Evolutionary conservation across 2,113 vertebrate genomes (phyloP).

Genomic region (Manacus vitellinus): DNA sequence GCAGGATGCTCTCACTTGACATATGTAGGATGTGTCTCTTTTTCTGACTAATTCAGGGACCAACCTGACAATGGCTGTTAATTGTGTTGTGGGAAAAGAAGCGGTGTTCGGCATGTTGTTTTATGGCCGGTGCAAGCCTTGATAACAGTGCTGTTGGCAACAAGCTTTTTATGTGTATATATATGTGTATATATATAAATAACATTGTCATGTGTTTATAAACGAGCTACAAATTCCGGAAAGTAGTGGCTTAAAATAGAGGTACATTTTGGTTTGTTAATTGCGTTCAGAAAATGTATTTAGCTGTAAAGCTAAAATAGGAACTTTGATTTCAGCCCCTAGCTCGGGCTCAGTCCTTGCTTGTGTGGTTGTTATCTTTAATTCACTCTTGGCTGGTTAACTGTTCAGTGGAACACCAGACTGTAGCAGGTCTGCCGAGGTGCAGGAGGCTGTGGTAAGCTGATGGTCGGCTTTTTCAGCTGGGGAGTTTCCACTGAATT

Average conservation of each 20-base stretch:
- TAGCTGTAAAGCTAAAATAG: background rate
- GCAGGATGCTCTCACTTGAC: background rate
- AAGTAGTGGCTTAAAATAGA: background rate
- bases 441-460: background rate
- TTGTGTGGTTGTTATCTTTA: background rate
- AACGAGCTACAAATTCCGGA: background rate
- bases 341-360: background rate
- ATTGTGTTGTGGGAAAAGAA: background rate
- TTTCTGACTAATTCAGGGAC: background rate
- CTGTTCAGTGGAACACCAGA: background rate
- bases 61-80: background rate
- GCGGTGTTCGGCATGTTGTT: background rate
- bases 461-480: background rate
- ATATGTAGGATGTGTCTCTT: background rate
- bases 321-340: background rate
- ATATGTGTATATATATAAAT: background rate
- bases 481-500: background rate
- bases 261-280: background rate
- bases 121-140: fast-evolving
- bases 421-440: background rate
- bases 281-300: background rate
- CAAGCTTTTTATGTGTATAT: background rate
- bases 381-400: background rate
- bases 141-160: background rate
- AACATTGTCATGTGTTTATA: background rate